Conservation (phyloP, 2,797 vertebrate species). For the Nyctalus aviator region DNA sequence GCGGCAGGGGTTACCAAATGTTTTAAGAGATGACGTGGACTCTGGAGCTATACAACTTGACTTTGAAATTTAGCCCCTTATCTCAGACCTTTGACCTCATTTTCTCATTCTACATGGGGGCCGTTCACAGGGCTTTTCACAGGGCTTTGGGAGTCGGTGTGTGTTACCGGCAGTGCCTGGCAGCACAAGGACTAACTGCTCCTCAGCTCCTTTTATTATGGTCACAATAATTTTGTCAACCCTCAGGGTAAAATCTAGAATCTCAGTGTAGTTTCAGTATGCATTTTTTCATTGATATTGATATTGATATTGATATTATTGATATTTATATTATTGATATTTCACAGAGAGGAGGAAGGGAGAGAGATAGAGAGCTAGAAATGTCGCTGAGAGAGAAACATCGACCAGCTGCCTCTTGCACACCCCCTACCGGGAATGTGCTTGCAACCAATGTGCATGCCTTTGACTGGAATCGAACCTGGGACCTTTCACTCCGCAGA, state of each 20-base stretch:
- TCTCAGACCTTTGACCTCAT: neutral
- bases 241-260: neutral
- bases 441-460: no score
- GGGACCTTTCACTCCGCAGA: no score
- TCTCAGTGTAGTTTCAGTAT: neutral
- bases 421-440: no score
- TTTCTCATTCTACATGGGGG: neutral
- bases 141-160: neutral
- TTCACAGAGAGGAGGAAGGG: no score
- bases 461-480: no score
- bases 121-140: accelerated
- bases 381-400: no score
- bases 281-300: neutral
- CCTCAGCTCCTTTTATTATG: neutral
- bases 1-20: neutral
- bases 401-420: no score
- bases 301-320: neutral
- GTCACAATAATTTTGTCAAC: neutral
- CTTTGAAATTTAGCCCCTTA: neutral
- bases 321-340: no score
- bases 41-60: neutral
- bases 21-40: neutral
- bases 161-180: neutral
- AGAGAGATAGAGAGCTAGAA: no score
- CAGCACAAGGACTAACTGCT: neutral